Percentiles rank a stretch among this genome's conserved stretches.
phyloP scores from a whole-genome alignment of 2,797 vertebrate species.

The Eospalax fontanierii region DNA sequence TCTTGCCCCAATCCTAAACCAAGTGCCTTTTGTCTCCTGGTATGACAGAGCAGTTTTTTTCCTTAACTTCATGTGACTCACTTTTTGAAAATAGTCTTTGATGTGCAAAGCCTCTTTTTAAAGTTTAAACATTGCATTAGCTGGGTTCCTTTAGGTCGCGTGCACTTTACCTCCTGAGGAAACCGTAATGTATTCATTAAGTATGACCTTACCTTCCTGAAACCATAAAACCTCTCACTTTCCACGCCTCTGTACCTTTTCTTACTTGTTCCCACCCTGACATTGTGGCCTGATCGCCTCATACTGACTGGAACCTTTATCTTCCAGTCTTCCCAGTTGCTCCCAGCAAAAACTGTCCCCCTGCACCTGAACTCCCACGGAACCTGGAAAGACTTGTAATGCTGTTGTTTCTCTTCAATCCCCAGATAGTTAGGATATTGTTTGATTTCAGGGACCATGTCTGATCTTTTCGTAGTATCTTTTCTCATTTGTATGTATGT shows the following conservation, averaged over 20 bases:
- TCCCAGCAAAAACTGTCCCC: not conserved
- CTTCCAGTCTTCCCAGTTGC: not conserved
- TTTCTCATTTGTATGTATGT: rapidly evolving
- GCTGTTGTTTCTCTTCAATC: not conserved
- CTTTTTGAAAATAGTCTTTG: conserved; percentile 82
- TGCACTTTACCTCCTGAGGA: conserved; percentile 72
- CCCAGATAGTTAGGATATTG: not conserved
- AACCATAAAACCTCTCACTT: conserved; percentile 60
- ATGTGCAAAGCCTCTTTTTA: conserved; percentile 63
- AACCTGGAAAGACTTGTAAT: not conserved
- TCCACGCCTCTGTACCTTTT: not conserved
- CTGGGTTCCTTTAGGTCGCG: conserved; percentile 72
- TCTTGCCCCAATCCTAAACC: conserved; percentile 60
- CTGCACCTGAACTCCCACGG: not conserved
- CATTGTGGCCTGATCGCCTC: not conserved
- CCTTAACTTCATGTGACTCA: conserved; percentile 79
- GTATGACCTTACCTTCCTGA: conserved; percentile 72
- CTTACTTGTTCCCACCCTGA: not conserved
- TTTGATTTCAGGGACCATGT: not conserved
- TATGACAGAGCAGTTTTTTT: conserved; percentile 80
- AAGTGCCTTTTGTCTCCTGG: conserved; percentile 77
- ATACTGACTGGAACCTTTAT: not conserved
- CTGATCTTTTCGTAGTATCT: not conserved
- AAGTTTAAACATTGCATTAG: conserved; percentile 72
- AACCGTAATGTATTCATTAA: conserved; percentile 63